These are phyloP conservation scores for Achlya flavicornis DNA, from an alignment of 2,888 invertebrate species.

Conservation along the genomic window DNA sequence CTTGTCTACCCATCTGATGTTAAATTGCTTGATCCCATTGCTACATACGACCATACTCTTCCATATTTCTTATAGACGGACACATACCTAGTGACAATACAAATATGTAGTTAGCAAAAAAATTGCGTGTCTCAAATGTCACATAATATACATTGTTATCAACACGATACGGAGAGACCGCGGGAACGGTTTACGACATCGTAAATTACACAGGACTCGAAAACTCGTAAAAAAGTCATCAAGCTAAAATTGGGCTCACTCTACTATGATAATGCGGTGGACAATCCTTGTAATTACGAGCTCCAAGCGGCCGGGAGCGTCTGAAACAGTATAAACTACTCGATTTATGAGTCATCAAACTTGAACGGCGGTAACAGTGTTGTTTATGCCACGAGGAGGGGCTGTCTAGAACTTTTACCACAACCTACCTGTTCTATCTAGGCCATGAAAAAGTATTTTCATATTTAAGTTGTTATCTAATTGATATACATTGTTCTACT, in stretches of 20 bases:
- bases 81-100: too few species aligned
- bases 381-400: conserved; percentile 15
- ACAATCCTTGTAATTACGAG: conserved; percentile 68
- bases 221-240: conserved; percentile 81
- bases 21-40: too few species aligned
- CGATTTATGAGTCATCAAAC: conserved; percentile 44
- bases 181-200: conserved; percentile 60
- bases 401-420: neutral
- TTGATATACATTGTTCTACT: neutral
- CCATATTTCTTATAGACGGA: too few species aligned
- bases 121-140: conserved; percentile 7
- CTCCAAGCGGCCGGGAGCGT: conserved; percentile 31
- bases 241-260: conserved; percentile 77
- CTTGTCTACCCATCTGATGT: too few species aligned
- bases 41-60: too few species aligned
- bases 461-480: neutral
- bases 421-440: neutral
- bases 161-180: conserved; percentile 36
- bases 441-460: neutral
- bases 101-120: neutral
- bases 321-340: conserved; percentile 37
- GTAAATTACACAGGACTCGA: conserved; percentile 75
- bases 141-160: conserved; percentile 44
- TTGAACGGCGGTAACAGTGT: conserved; percentile 13
- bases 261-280: conserved; percentile 71